A percentile compares a stretch with the other conserved stretches of the same genome.
Conservation (phyloP, 92 coral and sea anemone genomes). For the Porites lobata region DNA sequence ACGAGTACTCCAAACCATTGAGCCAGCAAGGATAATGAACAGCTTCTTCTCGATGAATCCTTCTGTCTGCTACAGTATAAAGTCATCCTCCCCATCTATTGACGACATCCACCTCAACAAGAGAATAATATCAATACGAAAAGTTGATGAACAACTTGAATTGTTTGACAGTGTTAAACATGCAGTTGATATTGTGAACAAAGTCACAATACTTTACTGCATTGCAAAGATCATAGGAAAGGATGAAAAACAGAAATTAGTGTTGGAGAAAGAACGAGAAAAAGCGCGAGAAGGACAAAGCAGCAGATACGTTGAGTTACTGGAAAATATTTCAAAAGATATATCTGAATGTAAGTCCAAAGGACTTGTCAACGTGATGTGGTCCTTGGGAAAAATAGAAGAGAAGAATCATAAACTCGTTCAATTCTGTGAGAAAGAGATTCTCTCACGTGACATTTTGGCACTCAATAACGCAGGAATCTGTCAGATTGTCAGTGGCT, state of each 20-base stretch:
- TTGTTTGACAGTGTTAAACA: neutral
- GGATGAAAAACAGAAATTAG: neutral
- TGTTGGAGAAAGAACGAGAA: neutral
- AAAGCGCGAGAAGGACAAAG: neutral
- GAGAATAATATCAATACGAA: neutral
- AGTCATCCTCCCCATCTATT: neutral
- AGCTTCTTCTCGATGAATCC: neutral
- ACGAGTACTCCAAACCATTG: neutral
- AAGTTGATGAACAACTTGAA: neutral
- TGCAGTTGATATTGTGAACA: neutral
- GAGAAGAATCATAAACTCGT: constrained; percentile 17
- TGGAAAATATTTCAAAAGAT: neutral
- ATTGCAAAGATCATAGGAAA: constrained; percentile 1
- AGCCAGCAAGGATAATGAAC: neutral
- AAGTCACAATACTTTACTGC: neutral
- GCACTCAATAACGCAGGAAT: neutral
- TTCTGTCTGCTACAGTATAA: neutral
- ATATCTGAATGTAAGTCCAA: neutral
- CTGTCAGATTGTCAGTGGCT: constrained; percentile 24
- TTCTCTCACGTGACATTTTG: neutral
- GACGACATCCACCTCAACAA: neutral
- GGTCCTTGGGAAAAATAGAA: neutral
- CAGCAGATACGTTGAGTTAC: neutral
- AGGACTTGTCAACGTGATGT: constrained; percentile 5
- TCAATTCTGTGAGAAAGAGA: constrained; percentile 1